Evolutionary conservation across 2,888 invertebrate genomes (phyloP).

Genomic region (Andrena bicolor): DNA sequence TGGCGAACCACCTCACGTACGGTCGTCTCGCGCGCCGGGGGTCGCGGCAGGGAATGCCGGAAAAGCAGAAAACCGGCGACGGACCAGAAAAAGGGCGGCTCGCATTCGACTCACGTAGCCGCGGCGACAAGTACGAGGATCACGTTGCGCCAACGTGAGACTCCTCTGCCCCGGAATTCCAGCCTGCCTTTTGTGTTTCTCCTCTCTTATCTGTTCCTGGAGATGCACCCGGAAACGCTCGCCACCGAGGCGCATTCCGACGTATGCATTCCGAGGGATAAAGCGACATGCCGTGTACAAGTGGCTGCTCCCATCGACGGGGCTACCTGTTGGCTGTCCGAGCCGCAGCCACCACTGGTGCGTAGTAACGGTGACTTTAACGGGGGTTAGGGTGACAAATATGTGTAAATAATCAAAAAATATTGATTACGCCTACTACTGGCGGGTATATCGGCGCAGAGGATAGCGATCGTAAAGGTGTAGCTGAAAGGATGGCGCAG

Average conservation of each 20-base stretch:
- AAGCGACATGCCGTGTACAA: slow-evolving; percentile 27
- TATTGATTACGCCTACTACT: neutral
- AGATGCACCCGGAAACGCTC: slow-evolving; percentile 69
- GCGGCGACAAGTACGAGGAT: slow-evolving; percentile 50
- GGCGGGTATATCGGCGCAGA: neutral
- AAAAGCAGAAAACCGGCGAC: slow-evolving; percentile 44
- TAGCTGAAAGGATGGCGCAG: neutral
- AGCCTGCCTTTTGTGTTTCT: slow-evolving; percentile 58
- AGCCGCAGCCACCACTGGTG: neutral
- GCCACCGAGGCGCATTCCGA: slow-evolving; percentile 39
- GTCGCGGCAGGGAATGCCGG: slow-evolving; percentile 30
- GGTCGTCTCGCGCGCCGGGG: neutral
- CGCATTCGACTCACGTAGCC: slow-evolving; percentile 51
- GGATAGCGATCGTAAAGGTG: neutral
- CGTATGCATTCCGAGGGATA: slow-evolving; percentile 46
- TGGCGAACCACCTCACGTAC: slow-evolving; percentile 47
- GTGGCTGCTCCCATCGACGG: neutral
- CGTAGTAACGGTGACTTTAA: neutral
- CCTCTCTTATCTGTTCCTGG: slow-evolving; percentile 68
- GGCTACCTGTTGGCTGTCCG: neutral
- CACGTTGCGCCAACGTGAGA: slow-evolving; percentile 66
- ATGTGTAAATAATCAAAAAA: neutral
- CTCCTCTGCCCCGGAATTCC: slow-evolving; percentile 72
- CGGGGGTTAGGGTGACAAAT: neutral
- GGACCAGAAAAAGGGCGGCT: slow-evolving; percentile 47